Evolutionary conservation across 2,888 invertebrate species (phyloP), one percentile per base, ranked within the genome.

Genomic region (Hymenopus coronatus): DNA sequence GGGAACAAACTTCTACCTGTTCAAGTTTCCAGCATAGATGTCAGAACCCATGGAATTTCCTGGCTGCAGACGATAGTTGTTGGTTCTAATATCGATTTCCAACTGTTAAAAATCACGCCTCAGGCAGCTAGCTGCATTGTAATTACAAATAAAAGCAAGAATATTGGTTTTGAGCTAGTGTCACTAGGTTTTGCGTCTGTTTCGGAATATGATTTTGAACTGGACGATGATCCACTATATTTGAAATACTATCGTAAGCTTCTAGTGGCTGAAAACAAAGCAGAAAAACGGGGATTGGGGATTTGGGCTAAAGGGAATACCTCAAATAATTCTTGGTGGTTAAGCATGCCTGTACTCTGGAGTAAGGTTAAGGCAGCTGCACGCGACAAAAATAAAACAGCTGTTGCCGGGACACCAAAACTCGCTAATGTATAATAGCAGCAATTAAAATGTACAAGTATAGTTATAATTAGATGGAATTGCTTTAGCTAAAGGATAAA

Each of bases 21-120:
- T 25, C 94, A 94, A 92, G 92, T 95, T 88, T 93, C 94, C 83
- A 94, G 94, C 83, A 92, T 95, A 14, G 92, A 94, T 83, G 92
- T 95, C 33, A 93, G 93, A 15, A 92, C 93, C 46, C 93, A 94
- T 91, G 95, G 95, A 88, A 92, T 95, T 6, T 95, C 94, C 91
- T 95, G 95, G 95, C 92, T 95, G 90, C 95, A 95, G 91, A 94
- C 94, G 92, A 93, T 95, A 84, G 94, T 94, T 15, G 94, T 92
- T 91, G 94, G 94, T 28, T 93, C 94, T 82, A 91, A 93, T 91
- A 93, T 95, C 33, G 94, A 92, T 89, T 94, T 94, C 91, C 91
- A 93, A 83, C 93, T 94, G 8, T 89, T 95, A 88, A 90, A 91
- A 27, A 94, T 93, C 3, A 84, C 83, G 33, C 90, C 90, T 15